These are phyloP conservation scores for Pogonophryne albipinna DNA, from an alignment of 2,797 vertebrate species.

Conservation along the genomic window DNA sequence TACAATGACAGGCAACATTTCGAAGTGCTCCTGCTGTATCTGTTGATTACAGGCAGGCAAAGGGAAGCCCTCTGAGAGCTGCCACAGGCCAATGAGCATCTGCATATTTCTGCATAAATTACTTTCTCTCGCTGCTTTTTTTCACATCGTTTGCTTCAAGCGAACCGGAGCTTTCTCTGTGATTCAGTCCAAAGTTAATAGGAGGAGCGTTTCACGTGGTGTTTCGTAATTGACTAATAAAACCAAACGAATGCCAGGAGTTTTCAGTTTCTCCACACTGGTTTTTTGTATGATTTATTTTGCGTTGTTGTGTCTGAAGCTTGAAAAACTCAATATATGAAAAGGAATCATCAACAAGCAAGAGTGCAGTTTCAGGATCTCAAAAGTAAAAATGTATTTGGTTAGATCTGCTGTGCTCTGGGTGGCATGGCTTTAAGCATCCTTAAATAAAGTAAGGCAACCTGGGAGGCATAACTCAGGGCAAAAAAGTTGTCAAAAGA, in stretches of 20 bases:
- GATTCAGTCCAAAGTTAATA: conserved; percentile 19
- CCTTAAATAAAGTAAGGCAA: background rate
- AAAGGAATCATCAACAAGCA: background rate
- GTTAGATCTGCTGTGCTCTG: background rate
- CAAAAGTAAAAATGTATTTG: background rate
- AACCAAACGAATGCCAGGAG: conserved; percentile 8
- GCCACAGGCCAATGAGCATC: conserved; percentile 39
- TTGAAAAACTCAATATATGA: background rate
- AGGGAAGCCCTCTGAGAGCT: conserved; percentile 37
- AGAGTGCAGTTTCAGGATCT: background rate
- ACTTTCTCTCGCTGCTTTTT: background rate
- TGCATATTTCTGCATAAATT: conserved; percentile 64
- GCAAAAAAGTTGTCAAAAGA: background rate
- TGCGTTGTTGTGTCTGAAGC: background rate
- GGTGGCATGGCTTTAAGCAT: too few relatives aligned
- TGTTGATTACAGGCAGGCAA: conserved; percentile 31
- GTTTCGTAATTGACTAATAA: conserved; percentile 29
- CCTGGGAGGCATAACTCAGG: conserved; percentile 14
- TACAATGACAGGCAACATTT: background rate
- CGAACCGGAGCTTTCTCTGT: conserved; percentile 23
- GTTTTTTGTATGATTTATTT: conserved; percentile 26
- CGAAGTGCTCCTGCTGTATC: conserved; percentile 8
- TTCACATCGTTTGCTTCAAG: conserved; percentile 43
- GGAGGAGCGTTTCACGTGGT: conserved; percentile 33
- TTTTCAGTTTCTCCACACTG: conserved; percentile 4